Conservation (phyloP, 2,888 invertebrate genomes). For the Lasioglossum leucozonium region DNA sequence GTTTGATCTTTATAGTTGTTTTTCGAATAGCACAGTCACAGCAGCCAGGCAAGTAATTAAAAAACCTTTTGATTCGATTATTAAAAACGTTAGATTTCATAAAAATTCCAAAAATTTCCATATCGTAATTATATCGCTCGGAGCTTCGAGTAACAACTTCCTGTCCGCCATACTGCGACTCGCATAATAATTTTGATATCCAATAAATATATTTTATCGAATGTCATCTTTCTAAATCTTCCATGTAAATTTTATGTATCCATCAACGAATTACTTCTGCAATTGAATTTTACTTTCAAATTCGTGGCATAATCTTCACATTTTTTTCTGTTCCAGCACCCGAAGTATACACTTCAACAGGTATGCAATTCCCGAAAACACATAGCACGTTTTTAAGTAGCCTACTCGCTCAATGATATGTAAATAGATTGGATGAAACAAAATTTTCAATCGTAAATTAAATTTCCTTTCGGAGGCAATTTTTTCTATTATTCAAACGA, state of each 20-base stretch:
- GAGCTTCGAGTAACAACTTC: constrained; percentile 44
- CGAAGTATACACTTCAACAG: background rate
- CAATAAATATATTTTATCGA: background rate
- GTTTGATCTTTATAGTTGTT: background rate
- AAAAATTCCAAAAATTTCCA: background rate
- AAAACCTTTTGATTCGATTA: background rate
- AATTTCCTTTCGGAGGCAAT: background rate
- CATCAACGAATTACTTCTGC: background rate
- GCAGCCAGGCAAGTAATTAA: no score
- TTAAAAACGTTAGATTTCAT: background rate
- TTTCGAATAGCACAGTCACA: background rate
- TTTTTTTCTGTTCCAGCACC: background rate
- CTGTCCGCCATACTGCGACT: constrained; percentile 48
- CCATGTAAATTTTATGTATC: background rate
- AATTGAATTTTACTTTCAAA: background rate
- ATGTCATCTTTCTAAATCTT: background rate
- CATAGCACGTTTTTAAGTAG: background rate
- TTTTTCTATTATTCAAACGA: background rate
- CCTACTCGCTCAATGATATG: no score
- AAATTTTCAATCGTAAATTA: background rate
- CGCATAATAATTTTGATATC: background rate
- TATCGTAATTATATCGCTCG: background rate
- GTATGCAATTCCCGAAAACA: background rate
- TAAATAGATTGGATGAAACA: background rate
- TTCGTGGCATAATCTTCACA: background rate